Evolutionary conservation across 2,797 vertebrate species (phyloP).

Genomic region (Gastrophryne carolinensis): DNA sequence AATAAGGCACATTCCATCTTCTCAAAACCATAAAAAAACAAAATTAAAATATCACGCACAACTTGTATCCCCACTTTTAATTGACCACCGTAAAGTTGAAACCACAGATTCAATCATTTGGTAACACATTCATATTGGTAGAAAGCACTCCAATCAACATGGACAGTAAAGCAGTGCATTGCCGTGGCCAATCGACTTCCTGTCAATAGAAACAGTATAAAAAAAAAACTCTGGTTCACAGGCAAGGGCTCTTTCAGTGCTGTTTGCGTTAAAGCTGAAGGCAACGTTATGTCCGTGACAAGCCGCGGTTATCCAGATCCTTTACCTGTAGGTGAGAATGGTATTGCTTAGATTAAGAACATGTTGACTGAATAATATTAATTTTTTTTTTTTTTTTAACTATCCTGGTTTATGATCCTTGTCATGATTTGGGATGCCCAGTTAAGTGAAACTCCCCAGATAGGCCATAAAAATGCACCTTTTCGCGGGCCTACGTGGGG

Average conservation of each 20-base stretch:
- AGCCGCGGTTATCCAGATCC: constrained; percentile 94
- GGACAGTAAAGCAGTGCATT: constrained; percentile 55
- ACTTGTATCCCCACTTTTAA: constrained; percentile 69
- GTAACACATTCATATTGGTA: constrained; percentile 69
- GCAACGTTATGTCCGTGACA: constrained; percentile 87
- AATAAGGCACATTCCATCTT: neutral
- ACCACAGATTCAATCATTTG: constrained; percentile 64
- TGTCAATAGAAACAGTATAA: constrained; percentile 78
- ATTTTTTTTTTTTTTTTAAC: too few species aligned
- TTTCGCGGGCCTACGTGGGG: too few species aligned
- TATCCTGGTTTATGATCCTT: too few species aligned
- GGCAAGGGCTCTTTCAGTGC: constrained; percentile 82
- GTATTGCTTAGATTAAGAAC: too few species aligned
- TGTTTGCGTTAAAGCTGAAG: constrained; percentile 53
- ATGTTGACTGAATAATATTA: too few species aligned
- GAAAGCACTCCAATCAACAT: constrained; percentile 68
- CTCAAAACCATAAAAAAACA: neutral
- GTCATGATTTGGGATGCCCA: too few species aligned
- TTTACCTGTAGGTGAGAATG: constrained; percentile 79
- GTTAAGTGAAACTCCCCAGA: too few species aligned
- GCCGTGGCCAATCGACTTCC: constrained; percentile 61
- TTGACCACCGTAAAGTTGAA: constrained; percentile 73
- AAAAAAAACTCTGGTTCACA: constrained; percentile 79
- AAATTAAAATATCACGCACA: neutral
- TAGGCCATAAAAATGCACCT: too few species aligned